Percentiles rank a stretch among this genome's conserved stretches.
These are phyloP conservation scores for Drymonia ruficornis DNA, from an alignment of 2,888 invertebrate genomes.

Conservation along the genomic window DNA sequence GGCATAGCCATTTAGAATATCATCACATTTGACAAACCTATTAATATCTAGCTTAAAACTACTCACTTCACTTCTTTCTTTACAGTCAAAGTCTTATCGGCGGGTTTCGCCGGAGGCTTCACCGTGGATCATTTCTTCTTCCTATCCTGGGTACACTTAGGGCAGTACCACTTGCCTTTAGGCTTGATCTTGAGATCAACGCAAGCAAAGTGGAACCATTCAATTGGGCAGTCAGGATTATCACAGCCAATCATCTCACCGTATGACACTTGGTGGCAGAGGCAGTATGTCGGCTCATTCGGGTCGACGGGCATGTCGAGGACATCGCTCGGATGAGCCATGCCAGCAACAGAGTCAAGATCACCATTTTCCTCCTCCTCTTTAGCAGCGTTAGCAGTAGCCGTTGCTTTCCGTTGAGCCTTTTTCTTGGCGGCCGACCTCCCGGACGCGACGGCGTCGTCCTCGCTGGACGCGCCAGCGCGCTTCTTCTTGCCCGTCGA, in stretches of 20 bases:
- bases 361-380: constrained; percentile 77
- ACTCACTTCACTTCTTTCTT: constrained; percentile 69
- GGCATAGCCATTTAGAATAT: constrained; percentile 19
- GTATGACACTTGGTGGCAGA: constrained; percentile 98
- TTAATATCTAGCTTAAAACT: constrained; percentile 20
- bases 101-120: constrained; percentile 61
- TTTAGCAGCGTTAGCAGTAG: constrained; percentile 64
- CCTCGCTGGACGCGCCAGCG: constrained; percentile 81
- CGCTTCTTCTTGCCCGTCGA: constrained; percentile 81
- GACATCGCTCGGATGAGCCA: constrained; percentile 94
- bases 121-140: constrained; percentile 89
- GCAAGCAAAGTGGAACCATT: constrained; percentile 99
- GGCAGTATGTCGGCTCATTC: constrained; percentile 99
- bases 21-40: constrained; percentile 23
- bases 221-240: constrained; percentile 94
- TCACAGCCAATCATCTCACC: constrained; percentile 99
- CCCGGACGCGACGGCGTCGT: constrained; percentile 68
- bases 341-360: constrained; percentile 82
- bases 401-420: constrained; percentile 65
- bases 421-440: constrained; percentile 77
- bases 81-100: constrained; percentile 72
- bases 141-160: constrained; percentile 93
- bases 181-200: constrained; percentile 96
- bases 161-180: constrained; percentile 98
- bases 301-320: constrained; percentile 97